phyloP scores from a whole-genome alignment of 1,140 invertebrate genomes.

The Lineus longissimus region DNA sequence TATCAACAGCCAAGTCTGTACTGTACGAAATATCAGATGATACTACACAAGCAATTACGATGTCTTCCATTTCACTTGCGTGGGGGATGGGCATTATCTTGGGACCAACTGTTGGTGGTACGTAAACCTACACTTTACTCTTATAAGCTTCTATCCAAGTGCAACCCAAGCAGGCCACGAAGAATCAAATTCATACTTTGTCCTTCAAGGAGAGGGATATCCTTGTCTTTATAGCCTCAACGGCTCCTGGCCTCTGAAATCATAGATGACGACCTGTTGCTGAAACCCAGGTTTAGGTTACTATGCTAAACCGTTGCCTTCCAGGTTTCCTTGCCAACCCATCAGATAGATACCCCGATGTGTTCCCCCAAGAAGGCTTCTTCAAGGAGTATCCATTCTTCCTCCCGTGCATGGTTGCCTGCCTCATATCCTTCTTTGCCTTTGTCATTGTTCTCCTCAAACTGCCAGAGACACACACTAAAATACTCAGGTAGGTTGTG shows the following conservation, averaged over 20 bases:
- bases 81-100: conserved; percentile 44
- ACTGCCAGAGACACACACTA: neutral
- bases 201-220: neutral
- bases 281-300: conserved; percentile 26
- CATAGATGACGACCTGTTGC: conserved; percentile 27
- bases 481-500: conserved; percentile 32
- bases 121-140: too few relatives aligned
- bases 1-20: conserved; percentile 40
- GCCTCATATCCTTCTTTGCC: neutral
- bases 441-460: neutral
- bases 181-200: neutral
- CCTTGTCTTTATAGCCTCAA: conserved; percentile 14
- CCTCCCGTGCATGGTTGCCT: conserved; percentile 23
- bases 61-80: conserved; percentile 40
- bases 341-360: conserved; percentile 27
- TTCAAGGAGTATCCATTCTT: conserved; percentile 35
- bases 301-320: too few relatives aligned
- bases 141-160: too few relatives aligned
- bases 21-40: conserved; percentile 49
- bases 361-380: conserved; percentile 30
- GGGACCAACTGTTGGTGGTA: conserved; percentile 45
- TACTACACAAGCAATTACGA: conserved; percentile 43
- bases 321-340: conserved; percentile 36
- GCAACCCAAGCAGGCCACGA: too few relatives aligned
- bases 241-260: conserved; percentile 33